Evolutionary conservation across 1,140 invertebrate genomes (phyloP), one percentile per base, ranked within the genome.

Genomic region (Ips typographus): DNA sequence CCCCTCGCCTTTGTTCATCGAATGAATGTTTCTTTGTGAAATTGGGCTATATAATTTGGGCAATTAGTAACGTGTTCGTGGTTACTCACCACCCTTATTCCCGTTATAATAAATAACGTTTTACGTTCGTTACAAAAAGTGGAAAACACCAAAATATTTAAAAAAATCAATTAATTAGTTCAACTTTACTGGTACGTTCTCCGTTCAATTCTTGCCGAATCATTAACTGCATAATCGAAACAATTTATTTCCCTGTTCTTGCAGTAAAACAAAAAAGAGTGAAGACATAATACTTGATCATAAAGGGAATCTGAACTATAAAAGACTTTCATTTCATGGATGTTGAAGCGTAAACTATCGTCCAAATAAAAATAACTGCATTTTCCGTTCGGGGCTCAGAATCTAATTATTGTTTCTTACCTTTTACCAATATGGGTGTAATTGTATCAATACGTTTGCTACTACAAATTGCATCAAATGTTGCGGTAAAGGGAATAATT

Each of bases 1-100:
- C 69, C 56, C 40, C 58, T 67, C 51, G 37, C 39, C 56, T 68
- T 40, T 71, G 58, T 66, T 61, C 56, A 43, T 22, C 36, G 47
- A 59, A 36, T 65, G 58, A 71, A 59, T 65, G 49, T 64, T 63
- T 39, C 62, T 52, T 22, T 43, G 62, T 71, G 63, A 74, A 75
- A 71, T 75, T 73, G 71, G 71, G 65, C 74, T 67, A 74, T 72
- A 71, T 56, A 72, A 64, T 67, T 57, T 53, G 70, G 40, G 70
- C 74, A 74, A 75, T 75, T 75, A 74, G 71, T 69, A 73, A 75
- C 72, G 72, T 75, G 70, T 74, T 73, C 62, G 65, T 71, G 71
- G 73, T 74, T 69, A 74, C 71, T 73, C 68, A 73, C 61, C 56
- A 41, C 65, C 63, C 57, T 8, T 49, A 1, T 49, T 8, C 43